Conservation (phyloP, 2,797 vertebrate genomes). For the Clamator glandarius region DNA sequence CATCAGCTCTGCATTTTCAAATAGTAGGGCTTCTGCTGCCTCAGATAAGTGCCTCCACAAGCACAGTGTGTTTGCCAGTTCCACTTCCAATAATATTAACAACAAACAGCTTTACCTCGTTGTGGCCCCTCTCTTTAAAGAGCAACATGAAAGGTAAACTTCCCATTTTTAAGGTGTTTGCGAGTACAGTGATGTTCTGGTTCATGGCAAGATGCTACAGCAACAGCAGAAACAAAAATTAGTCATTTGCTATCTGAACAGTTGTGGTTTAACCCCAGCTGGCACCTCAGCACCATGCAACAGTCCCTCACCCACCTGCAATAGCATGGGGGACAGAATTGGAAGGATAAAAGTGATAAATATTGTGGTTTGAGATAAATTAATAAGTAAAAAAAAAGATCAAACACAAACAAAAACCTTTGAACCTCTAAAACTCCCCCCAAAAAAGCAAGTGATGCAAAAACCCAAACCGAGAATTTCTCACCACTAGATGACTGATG, state of each 20-base stretch:
- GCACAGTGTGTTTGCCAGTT: not conserved
- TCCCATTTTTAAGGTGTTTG: not conserved
- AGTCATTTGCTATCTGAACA: not conserved
- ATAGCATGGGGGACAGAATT: not conserved
- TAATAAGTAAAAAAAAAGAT: not conserved
- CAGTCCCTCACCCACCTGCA: not conserved
- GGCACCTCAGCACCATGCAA: not conserved
- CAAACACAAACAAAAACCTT: not conserved
- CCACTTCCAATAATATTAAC: not conserved
- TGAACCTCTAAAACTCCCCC: rapidly evolving
- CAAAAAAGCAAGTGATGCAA: not conserved
- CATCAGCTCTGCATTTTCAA: not conserved
- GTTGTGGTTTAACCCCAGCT: not conserved
- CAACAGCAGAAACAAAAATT: not conserved
- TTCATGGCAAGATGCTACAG: not conserved
- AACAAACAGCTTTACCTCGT: not conserved
- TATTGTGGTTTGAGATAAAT: not conserved
- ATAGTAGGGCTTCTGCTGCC: not conserved
- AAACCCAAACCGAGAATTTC: rapidly evolving
- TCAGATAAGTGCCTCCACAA: not conserved
- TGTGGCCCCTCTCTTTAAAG: not conserved
- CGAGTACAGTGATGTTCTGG: not conserved
- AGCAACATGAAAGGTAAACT: not conserved
- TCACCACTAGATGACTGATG: not conserved
- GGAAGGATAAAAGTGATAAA: not conserved